Percentiles rank a stretch among this genome's conserved stretches.
Conservation (phyloP, 2,113 vertebrate species). For the Neodontobutis hainanensis region DNA sequence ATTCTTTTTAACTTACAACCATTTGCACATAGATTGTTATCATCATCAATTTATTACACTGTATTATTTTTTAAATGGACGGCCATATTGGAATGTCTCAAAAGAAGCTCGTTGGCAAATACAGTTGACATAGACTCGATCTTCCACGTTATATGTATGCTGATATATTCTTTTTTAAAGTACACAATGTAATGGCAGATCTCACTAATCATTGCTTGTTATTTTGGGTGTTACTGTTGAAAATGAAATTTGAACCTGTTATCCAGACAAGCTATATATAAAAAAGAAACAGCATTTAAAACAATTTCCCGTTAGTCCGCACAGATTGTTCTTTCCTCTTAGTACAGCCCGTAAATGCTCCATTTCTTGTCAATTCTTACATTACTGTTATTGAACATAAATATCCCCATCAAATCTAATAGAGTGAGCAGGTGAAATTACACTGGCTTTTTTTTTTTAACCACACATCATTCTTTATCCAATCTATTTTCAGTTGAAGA, state of each 20-base stretch:
- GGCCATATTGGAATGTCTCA: too few relatives aligned
- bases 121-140: too few relatives aligned
- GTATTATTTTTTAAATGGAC: too few relatives aligned
- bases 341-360: neutral
- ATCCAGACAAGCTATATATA: neutral
- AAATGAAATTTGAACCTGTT: neutral
- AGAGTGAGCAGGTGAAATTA: slow-evolving; percentile 17
- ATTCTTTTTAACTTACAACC: too few relatives aligned
- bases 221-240: neutral
- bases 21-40: too few relatives aligned
- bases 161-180: too few relatives aligned
- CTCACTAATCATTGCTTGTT: neutral
- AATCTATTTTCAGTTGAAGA: slow-evolving; percentile 84
- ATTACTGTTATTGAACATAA: slow-evolving; percentile 43
- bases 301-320: neutral
- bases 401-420: slow-evolving; percentile 32
- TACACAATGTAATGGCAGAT: too few relatives aligned
- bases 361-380: slow-evolving; percentile 20
- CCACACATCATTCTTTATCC: slow-evolving; percentile 77
- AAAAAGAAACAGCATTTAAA: too few relatives aligned
- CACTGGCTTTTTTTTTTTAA: slow-evolving; percentile 20
- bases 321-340: neutral
- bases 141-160: too few relatives aligned
- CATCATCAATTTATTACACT: too few relatives aligned
- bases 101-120: too few relatives aligned